Evolutionary conservation across 1,140 invertebrate species (phyloP), one percentile per base, ranked within the genome.

Genomic region (Pogonognathellus flavescens): DNA sequence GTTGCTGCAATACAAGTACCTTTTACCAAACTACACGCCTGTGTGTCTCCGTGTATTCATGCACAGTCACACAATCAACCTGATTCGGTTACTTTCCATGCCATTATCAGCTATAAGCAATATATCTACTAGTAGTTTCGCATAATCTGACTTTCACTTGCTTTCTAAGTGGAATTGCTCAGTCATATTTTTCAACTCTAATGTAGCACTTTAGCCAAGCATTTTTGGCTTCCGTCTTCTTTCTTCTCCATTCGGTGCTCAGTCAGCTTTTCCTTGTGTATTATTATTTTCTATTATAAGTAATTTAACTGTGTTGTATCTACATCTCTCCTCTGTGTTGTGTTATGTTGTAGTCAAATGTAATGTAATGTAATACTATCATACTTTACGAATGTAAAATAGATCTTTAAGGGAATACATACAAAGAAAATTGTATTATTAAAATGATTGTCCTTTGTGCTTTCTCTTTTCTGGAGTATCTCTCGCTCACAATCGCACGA

Each of bases 141-240:
- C 31, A 41, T 41, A 41, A 41, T 41, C 31, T 41, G 14, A 8
- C 8, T 20, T 18, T 52, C 50, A 20, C 41, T 53, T 80, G 2
- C 76, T 18, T 18, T 18, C 16, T 49, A 6, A 70, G 20, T 70
- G 31, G 20, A 14, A 70, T 70, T 76, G 16, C 16, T 41, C n/a
- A 6, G 16, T 76, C 31, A 76, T 76, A 76, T 76, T 76, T 76
- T 76, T 50, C 70, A 76, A 11, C 25, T 76, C 41, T 76, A 76
- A 76, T 76, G 41, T 50, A 31, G 31, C 70, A 76, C 70, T 76
- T 76, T 76, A 76, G 31, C 70, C 70, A 76, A 76, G 14, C 16
- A 76, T 76, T 76, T 41, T 76, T 66, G 70, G 70, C 70, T 76
- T 76, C 70, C 70, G 25, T 76, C 41, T 50, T 76, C 70, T 31